Evolutionary conservation across 2,888 invertebrate genomes (phyloP).

Genomic region (Sylvicola cinctus): DNA sequence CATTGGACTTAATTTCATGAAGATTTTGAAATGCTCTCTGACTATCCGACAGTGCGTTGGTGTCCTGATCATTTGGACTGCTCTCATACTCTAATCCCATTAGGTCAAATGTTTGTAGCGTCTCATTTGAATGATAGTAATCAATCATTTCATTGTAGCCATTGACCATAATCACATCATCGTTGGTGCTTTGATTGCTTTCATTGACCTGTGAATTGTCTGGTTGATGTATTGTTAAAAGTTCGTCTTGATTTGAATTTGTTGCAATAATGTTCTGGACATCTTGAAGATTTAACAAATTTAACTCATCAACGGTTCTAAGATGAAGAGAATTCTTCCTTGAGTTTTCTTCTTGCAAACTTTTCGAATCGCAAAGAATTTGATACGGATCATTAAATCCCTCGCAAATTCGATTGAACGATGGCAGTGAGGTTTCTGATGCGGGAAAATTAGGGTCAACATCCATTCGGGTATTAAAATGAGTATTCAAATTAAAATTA

Average conservation of each 20-base stretch:
- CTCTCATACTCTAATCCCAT: too few relatives aligned
- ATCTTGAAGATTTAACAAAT: slow-evolving; percentile 23
- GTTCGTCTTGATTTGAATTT: slow-evolving; percentile 10
- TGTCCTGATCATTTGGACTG: too few relatives aligned
- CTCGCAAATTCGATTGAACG: too few relatives aligned
- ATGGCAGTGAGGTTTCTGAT: too few relatives aligned
- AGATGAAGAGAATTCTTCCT: slow-evolving; percentile 15
- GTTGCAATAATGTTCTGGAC: slow-evolving; percentile 22
- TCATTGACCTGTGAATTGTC: neutral
- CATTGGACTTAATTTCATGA: neutral
- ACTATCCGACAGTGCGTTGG: too few relatives aligned
- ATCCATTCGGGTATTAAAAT: too few relatives aligned
- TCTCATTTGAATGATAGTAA: too few relatives aligned
- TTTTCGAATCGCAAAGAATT: neutral
- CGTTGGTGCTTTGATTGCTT: neutral
- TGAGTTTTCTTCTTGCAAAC: neutral
- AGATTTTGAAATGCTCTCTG: too few relatives aligned
- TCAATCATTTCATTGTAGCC: neutral
- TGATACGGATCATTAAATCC: too few relatives aligned
- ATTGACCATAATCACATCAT: slow-evolving; percentile 1
- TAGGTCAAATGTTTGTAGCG: too few relatives aligned
- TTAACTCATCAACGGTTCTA: slow-evolving; percentile 23
- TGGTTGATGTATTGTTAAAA: neutral
- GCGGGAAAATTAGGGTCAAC: too few relatives aligned
- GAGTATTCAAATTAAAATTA: too few relatives aligned